Conservation (phyloP, 1,140 invertebrate genomes). For the Brachionus paranguensis region DNA sequence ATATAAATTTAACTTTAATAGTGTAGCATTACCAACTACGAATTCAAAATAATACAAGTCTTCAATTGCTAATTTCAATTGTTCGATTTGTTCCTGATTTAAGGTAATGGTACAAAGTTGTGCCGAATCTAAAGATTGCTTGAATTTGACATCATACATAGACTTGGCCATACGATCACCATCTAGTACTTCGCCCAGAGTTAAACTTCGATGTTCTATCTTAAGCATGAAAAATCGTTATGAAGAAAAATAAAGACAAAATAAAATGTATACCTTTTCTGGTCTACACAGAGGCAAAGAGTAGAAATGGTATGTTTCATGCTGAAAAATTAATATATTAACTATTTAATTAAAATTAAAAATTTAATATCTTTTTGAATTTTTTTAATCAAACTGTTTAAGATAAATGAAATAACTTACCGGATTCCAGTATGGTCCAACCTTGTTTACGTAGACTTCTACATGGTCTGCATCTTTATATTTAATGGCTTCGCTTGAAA, state of each 20-base stretch:
- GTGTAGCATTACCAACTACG: constrained; percentile 54
- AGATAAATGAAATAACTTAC: neutral
- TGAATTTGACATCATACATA: constrained; percentile 57
- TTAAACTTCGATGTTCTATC: constrained; percentile 59
- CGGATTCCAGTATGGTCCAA: constrained; percentile 61
- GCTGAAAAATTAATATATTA: constrained; percentile 42
- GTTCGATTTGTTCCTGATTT: constrained; percentile 52
- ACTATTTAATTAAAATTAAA: neutral
- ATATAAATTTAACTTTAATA: no score
- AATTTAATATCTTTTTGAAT: neutral
- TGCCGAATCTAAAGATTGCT: constrained; percentile 49
- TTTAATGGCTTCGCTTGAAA: neutral
- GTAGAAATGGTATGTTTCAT: constrained; percentile 62
- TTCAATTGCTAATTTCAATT: constrained; percentile 57
- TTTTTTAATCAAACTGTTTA: neutral
- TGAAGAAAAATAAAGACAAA: no score
- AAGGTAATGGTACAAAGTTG: constrained; percentile 55
- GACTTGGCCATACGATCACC: constrained; percentile 60
- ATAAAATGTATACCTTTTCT: constrained; percentile 51
- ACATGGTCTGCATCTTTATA: constrained; percentile 44
- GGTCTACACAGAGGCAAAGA: constrained; percentile 59
- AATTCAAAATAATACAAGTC: constrained; percentile 62
- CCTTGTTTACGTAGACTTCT: constrained; percentile 59
- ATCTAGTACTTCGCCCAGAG: constrained; percentile 60
- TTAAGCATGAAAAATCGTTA: constrained; percentile 42